Evolutionary conservation across 2,888 invertebrate species (phyloP).

Genomic region (Leucophenga montana): DNA sequence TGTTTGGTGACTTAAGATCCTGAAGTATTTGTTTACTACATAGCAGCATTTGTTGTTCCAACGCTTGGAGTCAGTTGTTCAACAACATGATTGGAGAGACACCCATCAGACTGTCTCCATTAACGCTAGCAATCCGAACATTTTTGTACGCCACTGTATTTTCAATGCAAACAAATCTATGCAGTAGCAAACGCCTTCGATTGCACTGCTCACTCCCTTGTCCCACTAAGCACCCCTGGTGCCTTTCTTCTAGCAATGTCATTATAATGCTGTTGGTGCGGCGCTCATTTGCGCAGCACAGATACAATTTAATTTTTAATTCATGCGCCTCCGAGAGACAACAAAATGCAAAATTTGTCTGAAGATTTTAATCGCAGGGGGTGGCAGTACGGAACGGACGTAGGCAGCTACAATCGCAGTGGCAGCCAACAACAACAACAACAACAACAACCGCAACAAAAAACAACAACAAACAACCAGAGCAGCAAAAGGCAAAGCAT

Average conservation of each 20-base stretch:
- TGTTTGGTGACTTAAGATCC: too few species aligned
- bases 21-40: too few species aligned
- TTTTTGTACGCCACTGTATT: too few species aligned
- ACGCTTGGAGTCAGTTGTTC: too few species aligned
- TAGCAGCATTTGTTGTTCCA: too few species aligned
- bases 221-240: background rate
- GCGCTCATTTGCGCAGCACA: slow-evolving; percentile 39
- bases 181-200: background rate
- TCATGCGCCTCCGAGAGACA: slow-evolving; percentile 58
- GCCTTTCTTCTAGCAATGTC: background rate
- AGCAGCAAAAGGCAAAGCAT: slow-evolving; percentile 28
- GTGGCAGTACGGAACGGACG: slow-evolving; percentile 48
- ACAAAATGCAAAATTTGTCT: slow-evolving; percentile 68
- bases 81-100: too few species aligned
- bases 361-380: slow-evolving; percentile 69
- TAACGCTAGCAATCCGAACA: too few species aligned
- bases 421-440: slow-evolving; percentile 19
- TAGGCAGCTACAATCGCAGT: slow-evolving; percentile 35
- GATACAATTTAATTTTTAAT: slow-evolving; percentile 68
- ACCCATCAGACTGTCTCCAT: too few species aligned
- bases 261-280: slow-evolving; percentile 42
- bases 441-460: slow-evolving; percentile 35
- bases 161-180: too few species aligned
- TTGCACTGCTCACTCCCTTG: background rate
- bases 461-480: slow-evolving; percentile 27